A percentile compares a stretch with the other conserved stretches of the same genome.
Conservation (phyloP, 2,888 invertebrate genomes). For the Caenorhabditis sp. region DNA sequence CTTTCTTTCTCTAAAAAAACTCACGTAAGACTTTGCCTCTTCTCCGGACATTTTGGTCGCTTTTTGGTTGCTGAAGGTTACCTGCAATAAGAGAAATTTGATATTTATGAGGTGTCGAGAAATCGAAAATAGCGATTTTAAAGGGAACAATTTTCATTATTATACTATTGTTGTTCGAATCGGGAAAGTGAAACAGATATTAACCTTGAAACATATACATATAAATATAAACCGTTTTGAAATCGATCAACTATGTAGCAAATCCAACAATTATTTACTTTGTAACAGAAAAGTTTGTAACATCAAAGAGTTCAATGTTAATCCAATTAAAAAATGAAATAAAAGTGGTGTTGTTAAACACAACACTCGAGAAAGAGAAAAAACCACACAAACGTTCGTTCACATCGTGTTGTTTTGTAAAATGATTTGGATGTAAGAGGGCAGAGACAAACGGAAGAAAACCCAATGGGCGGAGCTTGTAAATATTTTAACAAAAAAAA, state of each 20-base stretch:
- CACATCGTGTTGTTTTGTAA: background rate
- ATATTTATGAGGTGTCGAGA: slow-evolving; percentile 4
- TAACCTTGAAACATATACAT: slow-evolving; percentile 1
- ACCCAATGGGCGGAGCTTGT: background rate
- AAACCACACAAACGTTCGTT: background rate
- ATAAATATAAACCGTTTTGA: slow-evolving; percentile 17
- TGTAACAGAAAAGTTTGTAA: slow-evolving; percentile 14
- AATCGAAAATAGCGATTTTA: slow-evolving; percentile 16
- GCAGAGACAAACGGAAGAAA: background rate
- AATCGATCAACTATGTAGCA: slow-evolving; percentile 14
- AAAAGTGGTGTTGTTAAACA: slow-evolving; percentile 7
- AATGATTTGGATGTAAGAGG: background rate
- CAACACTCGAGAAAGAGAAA: background rate
- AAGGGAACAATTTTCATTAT: slow-evolving; percentile 35
- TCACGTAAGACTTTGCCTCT: slow-evolving; percentile 56
- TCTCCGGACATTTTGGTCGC: slow-evolving; percentile 43
- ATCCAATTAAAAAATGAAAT: slow-evolving; percentile 5
- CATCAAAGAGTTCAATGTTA: background rate
- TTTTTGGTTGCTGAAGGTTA: slow-evolving; percentile 1
- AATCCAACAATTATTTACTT: slow-evolving; percentile 18
- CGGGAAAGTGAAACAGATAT: slow-evolving; percentile 6
- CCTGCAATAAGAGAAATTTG: slow-evolving; percentile 13
- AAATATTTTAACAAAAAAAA: background rate
- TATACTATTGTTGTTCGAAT: no score
- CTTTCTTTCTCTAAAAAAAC: slow-evolving; percentile 10